Evolutionary conservation across 2,797 vertebrate species (phyloP).

Genomic region (Phalloptychus januarius): DNA sequence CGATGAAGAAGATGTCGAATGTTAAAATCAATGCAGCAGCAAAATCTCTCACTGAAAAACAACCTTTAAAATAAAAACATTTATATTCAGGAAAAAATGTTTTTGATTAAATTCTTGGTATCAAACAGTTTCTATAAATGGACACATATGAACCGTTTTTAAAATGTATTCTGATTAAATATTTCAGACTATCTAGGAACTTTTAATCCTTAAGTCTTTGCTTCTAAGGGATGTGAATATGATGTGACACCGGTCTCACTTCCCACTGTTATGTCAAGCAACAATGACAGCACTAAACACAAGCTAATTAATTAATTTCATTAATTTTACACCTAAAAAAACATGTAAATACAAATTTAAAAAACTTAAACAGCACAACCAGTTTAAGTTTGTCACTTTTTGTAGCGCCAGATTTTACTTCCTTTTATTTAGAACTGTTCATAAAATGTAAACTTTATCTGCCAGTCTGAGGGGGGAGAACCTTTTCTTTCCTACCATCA

Average conservation of each 20-base stretch:
- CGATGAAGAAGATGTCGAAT: too few species aligned
- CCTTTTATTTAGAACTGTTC: neutral
- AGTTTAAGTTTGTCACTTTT: neutral
- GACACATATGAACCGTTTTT: neutral
- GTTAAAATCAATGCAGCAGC: neutral
- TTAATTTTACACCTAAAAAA: neutral
- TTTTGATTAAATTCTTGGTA: neutral
- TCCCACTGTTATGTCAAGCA: too few species aligned
- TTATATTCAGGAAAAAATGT: neutral
- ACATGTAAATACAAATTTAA: neutral
- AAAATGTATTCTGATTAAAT: neutral
- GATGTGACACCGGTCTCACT: neutral
- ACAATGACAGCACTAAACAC: neutral
- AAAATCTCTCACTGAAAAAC: neutral
- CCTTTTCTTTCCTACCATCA: neutral
- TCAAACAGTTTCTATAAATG: neutral
- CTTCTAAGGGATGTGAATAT: neutral
- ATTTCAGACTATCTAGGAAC: neutral
- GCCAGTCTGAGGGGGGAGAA: neutral
- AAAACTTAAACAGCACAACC: neutral
- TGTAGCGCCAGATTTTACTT: neutral
- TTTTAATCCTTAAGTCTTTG: neutral
- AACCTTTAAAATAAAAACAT: neutral
- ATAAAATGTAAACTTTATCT: neutral
- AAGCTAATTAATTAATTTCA: neutral